Evolutionary conservation across 2,797 vertebrate genomes (phyloP).

Genomic region (Neosilurus mollespiculum): DNA sequence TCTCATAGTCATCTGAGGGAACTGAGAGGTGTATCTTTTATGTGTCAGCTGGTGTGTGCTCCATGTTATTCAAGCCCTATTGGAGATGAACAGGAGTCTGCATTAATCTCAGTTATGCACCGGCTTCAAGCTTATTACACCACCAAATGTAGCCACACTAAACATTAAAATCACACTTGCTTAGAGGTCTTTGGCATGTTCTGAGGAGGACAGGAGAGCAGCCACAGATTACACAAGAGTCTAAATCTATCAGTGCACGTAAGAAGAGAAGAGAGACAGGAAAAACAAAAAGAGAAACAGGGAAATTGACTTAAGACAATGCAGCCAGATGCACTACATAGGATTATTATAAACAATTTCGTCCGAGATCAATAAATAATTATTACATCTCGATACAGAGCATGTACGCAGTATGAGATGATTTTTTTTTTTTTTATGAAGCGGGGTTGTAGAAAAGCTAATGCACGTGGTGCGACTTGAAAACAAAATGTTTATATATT

Average conservation of each 20-base stretch:
- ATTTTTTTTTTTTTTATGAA: slow-evolving; percentile 7
- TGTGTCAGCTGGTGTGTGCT: slow-evolving; percentile 32
- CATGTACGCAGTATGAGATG: slow-evolving; percentile 21
- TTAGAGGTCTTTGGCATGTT: slow-evolving; percentile 2
- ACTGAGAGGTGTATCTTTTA: slow-evolving; percentile 31
- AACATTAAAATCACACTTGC: neutral
- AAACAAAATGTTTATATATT: slow-evolving; percentile 19
- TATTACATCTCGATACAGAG: slow-evolving; percentile 25
- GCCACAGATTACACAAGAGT: neutral
- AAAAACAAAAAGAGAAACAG: neutral
- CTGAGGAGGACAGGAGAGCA: neutral
- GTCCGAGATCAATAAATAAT: too few relatives aligned
- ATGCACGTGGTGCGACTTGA: slow-evolving; percentile 63
- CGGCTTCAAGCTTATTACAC: slow-evolving; percentile 21
- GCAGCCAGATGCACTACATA: slow-evolving; percentile 11
- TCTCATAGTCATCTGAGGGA: slow-evolving; percentile 47
- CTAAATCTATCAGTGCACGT: slow-evolving; percentile 10
- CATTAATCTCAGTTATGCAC: slow-evolving; percentile 14
- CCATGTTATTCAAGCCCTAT: slow-evolving; percentile 30
- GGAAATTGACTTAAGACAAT: slow-evolving; percentile 13
- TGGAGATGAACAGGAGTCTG: slow-evolving; percentile 14
- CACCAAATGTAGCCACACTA: neutral
- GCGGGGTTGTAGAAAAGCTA: slow-evolving; percentile 50
- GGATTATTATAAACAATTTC: neutral
- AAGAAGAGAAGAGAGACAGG: slow-evolving; percentile 16